Base-by-base conservation (phyloP, 2,888 invertebrate genomes). In the Celastrina argiolus region DNA sequence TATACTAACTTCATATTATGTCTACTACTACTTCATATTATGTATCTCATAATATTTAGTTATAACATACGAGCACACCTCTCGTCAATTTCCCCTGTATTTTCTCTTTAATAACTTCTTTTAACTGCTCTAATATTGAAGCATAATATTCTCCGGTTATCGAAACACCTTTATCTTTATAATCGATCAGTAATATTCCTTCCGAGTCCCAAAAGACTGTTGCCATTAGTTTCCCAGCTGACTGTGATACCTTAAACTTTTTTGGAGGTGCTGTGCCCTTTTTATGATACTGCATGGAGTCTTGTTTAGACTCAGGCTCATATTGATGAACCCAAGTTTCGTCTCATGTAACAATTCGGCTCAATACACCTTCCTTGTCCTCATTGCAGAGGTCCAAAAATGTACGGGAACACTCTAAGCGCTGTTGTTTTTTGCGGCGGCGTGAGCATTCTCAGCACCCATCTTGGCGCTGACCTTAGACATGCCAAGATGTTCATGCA, bases 391-490 rank as follows among this genome's bases (percentile, higher is more conserved):
- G 56, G 28, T 22, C 16, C 26, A 4, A 31, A 61, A 56, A 67
- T 0, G 22, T 18, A 7, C 45, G 34, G 10, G 34, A 64, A 12
- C 34, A 42, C 10, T 71, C 70, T 18, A 74, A 67, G 34, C 72
- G 73, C 68, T 67, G 65, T 7, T 70, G 69, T 70, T 74, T 75
- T n/a, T 42, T 76, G 71, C 31, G 31, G 71, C 66, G 73, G 68
- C 61, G 72, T 74, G 71, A 76, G 75, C 73, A 77, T 74, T 73
- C 72, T 70, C 58, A 74, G 74, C 42, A 73, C 72, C 72, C 74
- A 74, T 74, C 72, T 73, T 74, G n/a, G 72, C 74, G 64, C 73
- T 70, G 70, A 76, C 74, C 59, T 74, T 75, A 45, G 59, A 56
- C 67, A 67, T 66, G 58, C 59, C 68, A 39, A 70, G 66, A 34